These are phyloP conservation scores for Acromyrmex echinatior DNA, from an alignment of 1,140 invertebrate genomes.

Conservation along the genomic window DNA sequence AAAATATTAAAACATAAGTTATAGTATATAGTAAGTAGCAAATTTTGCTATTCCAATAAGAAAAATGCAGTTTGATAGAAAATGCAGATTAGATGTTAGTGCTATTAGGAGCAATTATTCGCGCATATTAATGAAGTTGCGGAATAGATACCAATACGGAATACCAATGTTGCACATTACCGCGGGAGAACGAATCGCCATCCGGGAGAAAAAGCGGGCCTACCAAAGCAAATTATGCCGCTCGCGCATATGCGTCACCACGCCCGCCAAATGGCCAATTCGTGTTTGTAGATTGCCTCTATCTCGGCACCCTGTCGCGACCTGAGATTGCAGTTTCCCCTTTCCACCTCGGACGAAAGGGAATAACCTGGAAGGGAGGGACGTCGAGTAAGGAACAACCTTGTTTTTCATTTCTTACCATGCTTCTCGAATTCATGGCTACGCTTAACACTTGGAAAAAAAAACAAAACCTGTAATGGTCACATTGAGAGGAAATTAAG, in stretches of 20 bases:
- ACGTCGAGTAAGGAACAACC: slow-evolving; percentile 25
- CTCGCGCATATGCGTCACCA: slow-evolving; percentile 80
- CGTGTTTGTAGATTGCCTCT: slow-evolving; percentile 86
- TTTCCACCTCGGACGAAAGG: slow-evolving; percentile 74
- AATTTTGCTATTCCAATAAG: not conserved
- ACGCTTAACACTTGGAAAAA: not conserved
- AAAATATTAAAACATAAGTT: not conserved
- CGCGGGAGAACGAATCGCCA: slow-evolving; percentile 66
- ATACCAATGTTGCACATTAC: slow-evolving; percentile 37
- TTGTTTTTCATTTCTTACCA: slow-evolving; percentile 25
- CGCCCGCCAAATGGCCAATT: slow-evolving; percentile 85
- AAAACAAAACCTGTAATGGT: not conserved
- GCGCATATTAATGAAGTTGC: not conserved
- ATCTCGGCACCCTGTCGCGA: slow-evolving; percentile 85
- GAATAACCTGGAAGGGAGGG: slow-evolving; percentile 42
- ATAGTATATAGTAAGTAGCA: too few species aligned
- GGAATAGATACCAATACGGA: slow-evolving; percentile 19
- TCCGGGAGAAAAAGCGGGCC: slow-evolving; percentile 70
- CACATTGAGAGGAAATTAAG: slow-evolving; percentile 6
- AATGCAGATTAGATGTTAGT: slow-evolving; percentile 10
- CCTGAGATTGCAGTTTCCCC: slow-evolving; percentile 83
- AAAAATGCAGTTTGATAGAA: not conserved
- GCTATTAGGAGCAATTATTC: not conserved
- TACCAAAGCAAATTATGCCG: slow-evolving; percentile 79
- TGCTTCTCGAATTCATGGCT: not conserved